These are phyloP conservation scores for Sapayoa aenigma DNA, from an alignment of 2,113 vertebrate genomes.

Conservation along the genomic window DNA sequence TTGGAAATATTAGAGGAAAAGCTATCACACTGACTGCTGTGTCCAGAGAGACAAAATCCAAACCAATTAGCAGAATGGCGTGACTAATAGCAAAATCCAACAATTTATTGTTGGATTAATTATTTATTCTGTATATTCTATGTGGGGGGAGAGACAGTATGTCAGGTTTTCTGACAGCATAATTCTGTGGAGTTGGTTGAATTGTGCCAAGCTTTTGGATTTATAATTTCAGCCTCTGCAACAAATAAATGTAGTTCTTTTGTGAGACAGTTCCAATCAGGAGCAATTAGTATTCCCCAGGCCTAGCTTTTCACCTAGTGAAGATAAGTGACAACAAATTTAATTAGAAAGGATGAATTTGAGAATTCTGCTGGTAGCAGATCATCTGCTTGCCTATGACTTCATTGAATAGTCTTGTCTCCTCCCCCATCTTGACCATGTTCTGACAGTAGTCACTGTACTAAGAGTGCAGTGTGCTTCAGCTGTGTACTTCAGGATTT, in stretches of 20 bases:
- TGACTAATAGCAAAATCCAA: background rate
- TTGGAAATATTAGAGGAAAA: background rate
- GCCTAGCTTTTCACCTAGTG: slow-evolving; percentile 26
- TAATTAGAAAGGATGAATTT: slow-evolving; percentile 46
- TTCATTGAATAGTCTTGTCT: background rate
- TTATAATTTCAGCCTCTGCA: background rate
- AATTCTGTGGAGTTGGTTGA: background rate
- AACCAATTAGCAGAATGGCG: background rate
- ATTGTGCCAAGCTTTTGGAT: background rate
- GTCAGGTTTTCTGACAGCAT: background rate
- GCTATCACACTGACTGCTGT: background rate
- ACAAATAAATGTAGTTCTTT: slow-evolving; percentile 1
- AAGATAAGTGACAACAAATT: slow-evolving; percentile 32
- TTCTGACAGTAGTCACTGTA: background rate
- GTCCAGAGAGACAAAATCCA: background rate
- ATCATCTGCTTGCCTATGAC: background rate
- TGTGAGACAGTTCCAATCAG: slow-evolving; percentile 30
- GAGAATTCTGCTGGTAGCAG: slow-evolving; percentile 11
- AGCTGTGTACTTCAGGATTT: background rate
- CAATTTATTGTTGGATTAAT: background rate
- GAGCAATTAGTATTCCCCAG: slow-evolving; percentile 37
- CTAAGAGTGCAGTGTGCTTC: background rate
- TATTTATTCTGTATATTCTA: background rate
- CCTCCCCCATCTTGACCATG: background rate
- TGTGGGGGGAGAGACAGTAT: background rate